A percentile compares a stretch with the other conserved stretches of the same genome.
phyloP scores from a whole-genome alignment of 2,888 invertebrate species.

The Capitulum mitella region DNA sequence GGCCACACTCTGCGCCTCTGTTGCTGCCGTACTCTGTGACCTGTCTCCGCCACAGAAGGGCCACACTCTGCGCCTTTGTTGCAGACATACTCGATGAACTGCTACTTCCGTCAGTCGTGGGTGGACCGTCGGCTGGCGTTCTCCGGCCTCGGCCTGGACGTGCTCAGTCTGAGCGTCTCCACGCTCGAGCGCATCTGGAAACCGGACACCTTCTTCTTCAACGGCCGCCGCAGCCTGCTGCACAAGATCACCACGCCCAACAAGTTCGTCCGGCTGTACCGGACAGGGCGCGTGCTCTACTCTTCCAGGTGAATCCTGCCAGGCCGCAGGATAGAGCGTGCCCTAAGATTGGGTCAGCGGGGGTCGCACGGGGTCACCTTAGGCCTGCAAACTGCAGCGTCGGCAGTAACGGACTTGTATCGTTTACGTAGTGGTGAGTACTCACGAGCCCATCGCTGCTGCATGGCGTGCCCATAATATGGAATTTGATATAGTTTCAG shows the following conservation, averaged over 20 bases:
- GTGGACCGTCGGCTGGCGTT: conserved; percentile 67
- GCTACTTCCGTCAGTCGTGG: conserved; percentile 81
- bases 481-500: too few species aligned
- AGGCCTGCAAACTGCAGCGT: too few species aligned
- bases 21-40: too few species aligned
- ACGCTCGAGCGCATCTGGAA: conserved; percentile 91
- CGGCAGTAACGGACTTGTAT: too few species aligned
- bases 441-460: too few species aligned
- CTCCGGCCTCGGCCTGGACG: conserved; percentile 52
- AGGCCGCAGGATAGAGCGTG: too few species aligned
- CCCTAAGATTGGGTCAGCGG: too few species aligned
- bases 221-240: conserved; percentile 88
- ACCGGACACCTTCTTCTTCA: conserved; percentile 93
- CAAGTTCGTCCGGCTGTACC: conserved; percentile 77
- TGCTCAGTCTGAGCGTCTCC: conserved; percentile 66
- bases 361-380: too few species aligned
- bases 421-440: too few species aligned
- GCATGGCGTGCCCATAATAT: too few species aligned
- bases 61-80: conserved; percentile 38
- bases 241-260: conserved; percentile 95
- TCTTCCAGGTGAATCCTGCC: conserved; percentile 35
- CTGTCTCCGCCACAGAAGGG: too few species aligned
- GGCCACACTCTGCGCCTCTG: too few species aligned
- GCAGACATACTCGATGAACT: conserved; percentile 78
- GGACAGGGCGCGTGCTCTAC: conserved; percentile 42